A percentile compares a stretch with the other conserved stretches of the same genome.
Conservation (phyloP, 2,113 vertebrate genomes). For the Drymodes brunneopygia region DNA sequence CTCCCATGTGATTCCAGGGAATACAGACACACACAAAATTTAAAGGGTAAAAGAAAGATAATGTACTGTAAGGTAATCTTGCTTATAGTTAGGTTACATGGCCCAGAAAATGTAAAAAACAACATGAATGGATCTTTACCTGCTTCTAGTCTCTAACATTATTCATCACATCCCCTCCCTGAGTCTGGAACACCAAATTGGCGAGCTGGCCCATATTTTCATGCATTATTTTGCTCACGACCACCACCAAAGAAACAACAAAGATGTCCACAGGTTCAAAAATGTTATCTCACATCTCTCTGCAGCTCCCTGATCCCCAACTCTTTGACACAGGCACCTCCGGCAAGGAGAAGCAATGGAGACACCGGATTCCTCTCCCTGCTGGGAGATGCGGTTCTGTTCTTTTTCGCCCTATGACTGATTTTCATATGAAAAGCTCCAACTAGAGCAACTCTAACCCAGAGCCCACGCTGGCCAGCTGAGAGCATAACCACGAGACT, state of each 20-base stretch:
- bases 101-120: neutral
- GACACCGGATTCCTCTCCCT: neutral
- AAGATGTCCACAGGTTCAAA: neutral
- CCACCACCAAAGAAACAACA: neutral
- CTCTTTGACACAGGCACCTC: neutral
- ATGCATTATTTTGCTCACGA: neutral
- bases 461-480: neutral
- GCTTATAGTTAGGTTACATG: neutral
- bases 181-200: neutral
- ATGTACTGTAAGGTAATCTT: neutral
- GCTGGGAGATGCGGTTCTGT: rapidly evolving
- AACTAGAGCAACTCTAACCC: neutral
- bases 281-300: neutral
- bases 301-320: neutral
- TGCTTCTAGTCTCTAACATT: neutral
- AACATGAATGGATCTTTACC: neutral
- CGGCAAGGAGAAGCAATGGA: neutral
- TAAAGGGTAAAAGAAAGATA: neutral
- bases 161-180: neutral
- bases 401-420: neutral
- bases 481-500: neutral
- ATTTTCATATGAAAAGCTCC: neutral
- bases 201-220: neutral
- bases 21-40: neutral
- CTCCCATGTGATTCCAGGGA: neutral